phyloP scores from a whole-genome alignment of 2,797 vertebrate species.

The Anguilla pacifica region DNA sequence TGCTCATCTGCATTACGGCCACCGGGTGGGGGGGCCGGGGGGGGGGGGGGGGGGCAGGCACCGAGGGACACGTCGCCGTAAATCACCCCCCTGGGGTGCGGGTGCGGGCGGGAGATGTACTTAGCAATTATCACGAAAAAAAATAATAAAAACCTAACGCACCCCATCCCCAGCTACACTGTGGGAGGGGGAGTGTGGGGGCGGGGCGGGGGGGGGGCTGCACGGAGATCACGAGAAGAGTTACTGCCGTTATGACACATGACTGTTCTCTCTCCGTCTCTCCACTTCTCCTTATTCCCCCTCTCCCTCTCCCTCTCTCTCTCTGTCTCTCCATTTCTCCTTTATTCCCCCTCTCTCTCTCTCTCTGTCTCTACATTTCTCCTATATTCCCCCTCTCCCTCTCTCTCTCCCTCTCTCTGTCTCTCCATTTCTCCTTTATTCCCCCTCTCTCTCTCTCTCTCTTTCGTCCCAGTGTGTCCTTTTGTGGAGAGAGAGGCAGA shows the following conservation, averaged over 20 bases:
- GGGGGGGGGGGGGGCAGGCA: conserved; percentile 42
- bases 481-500: too few species aligned
- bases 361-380: too few species aligned
- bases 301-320: background rate
- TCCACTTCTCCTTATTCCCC: background rate
- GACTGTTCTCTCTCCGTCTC: background rate
- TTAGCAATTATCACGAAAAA: conserved; percentile 66
- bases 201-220: conserved; percentile 38
- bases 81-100: conserved; percentile 59
- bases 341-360: too few species aligned
- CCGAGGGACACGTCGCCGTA: conserved; percentile 65
- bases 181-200: conserved; percentile 56
- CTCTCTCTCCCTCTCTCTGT: background rate
- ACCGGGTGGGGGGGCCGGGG: conserved; percentile 46
- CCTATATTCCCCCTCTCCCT: background rate
- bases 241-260: background rate
- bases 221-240: background rate
- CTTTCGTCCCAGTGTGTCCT: too few species aligned
- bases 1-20: conserved; percentile 64
- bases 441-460: too few species aligned
- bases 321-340: background rate
- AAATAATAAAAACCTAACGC: conserved; percentile 8
- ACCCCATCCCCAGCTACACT: conserved; percentile 58
- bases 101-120: conserved; percentile 45
- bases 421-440: background rate